Evolutionary conservation across 2,113 vertebrate genomes (phyloP), one percentile per base, ranked within the genome.

Genomic region (Deroptyus accipitrinus): DNA sequence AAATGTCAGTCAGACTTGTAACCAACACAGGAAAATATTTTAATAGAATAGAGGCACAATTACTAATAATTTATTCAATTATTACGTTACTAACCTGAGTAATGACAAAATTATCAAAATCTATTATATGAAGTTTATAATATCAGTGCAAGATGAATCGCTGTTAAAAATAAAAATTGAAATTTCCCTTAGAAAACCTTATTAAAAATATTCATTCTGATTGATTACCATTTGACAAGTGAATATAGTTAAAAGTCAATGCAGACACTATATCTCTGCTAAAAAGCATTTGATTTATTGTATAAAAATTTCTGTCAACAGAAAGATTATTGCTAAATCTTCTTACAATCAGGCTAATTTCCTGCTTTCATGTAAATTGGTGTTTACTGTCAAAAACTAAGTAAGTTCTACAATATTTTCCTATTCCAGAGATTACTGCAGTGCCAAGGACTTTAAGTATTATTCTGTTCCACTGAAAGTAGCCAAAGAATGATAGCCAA

Each of bases 221-320:
- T 39, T 1, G 0, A 74, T 52, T 74, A 51, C 22, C 30, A 23
- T 64, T 81, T 94, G 70, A 74, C 37, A 55, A 25, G 7, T 35
- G 16, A 74, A 41, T 75, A 61, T 83, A 37, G 93, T 94, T 66
- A 76, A 76, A 89, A 72, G 48, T 84, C 86, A 93, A 44, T 68
- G 75, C 33, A 83, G 44, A 19, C 18, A 52, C 49, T 94, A 51
- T 88, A 72, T 75, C 10, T 93, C 44, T 86, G 13, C 19, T 54
- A 94, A 94, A 93, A 42, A 48, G 31, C 61, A 80, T 78, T 86
- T 92, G 51, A 48, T 81, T 95, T 79, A 94, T 94, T 93, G 55
- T 12, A 94, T 24, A 91, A 83, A 95, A 87, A 84, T 20, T 20
- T 77, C 52, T 49, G 68, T 67, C 84, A 93, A 76, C 74, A 73